Percentiles rank a stretch among this genome's conserved stretches.
Conservation (phyloP, 2,797 vertebrate genomes). For the Anabacerthia variegaticeps region DNA sequence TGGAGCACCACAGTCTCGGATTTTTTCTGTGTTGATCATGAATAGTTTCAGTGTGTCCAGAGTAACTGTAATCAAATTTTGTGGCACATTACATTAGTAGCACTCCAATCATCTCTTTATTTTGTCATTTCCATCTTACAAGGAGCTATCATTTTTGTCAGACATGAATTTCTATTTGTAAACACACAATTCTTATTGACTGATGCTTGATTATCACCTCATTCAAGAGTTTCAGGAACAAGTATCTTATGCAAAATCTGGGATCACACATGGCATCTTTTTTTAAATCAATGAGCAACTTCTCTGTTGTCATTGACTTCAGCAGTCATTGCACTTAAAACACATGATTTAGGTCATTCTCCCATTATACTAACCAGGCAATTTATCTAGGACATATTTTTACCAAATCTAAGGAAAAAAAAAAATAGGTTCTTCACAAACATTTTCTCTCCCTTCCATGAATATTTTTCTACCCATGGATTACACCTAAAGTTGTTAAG, state of each 20-base stretch:
- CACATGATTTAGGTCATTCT: not conserved
- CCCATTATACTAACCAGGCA: not conserved
- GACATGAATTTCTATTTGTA: not conserved
- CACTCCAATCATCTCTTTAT: not conserved
- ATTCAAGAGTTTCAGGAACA: not conserved
- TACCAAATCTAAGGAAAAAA: not conserved
- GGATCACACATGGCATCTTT: not conserved
- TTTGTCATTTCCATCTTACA: not conserved
- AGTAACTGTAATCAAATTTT: not conserved
- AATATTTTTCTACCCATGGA: not conserved
- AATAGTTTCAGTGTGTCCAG: not conserved
- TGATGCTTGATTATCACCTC: not conserved
- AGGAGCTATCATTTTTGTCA: not conserved
- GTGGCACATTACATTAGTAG: not conserved
- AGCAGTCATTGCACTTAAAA: not conserved
- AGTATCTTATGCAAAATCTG: not conserved
- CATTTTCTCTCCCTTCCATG: not conserved
- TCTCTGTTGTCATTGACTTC: not conserved
- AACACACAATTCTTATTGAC: not conserved
- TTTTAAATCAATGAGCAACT: not conserved
- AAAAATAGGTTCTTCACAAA: not conserved
- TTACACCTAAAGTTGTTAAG: not conserved
- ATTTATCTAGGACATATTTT: not conserved
- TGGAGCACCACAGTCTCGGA: not conserved
- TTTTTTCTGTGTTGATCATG: not conserved